These are phyloP conservation scores for Sebastes glaucus DNA, from an alignment of 2,797 vertebrate genomes.

Conservation along the genomic window DNA sequence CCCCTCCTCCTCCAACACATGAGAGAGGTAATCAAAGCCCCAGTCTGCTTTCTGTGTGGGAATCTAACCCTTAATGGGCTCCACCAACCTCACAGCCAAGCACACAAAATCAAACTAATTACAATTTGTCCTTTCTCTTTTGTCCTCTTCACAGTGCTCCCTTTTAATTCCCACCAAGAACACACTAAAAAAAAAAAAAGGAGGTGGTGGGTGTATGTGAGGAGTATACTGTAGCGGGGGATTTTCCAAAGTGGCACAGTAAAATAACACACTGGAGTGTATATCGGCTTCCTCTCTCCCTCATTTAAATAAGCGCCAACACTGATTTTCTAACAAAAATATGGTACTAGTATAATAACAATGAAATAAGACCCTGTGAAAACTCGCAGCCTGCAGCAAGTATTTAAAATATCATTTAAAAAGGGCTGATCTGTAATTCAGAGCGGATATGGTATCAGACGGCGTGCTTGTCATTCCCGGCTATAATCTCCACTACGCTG, in stretches of 20 bases:
- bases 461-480: slow-evolving; percentile 77
- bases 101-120: slow-evolving; percentile 76
- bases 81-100: slow-evolving; percentile 41
- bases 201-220: not conserved
- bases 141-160: slow-evolving; percentile 66
- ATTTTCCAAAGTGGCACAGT: slow-evolving; percentile 77
- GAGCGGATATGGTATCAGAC: slow-evolving; percentile 82
- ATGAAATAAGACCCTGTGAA: slow-evolving; percentile 79
- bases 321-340: slow-evolving; percentile 78
- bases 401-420: slow-evolving; percentile 83
- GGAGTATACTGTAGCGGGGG: slow-evolving; percentile 13
- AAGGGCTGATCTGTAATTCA: slow-evolving; percentile 83
- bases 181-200: slow-evolving; percentile 42
- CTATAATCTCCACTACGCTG: slow-evolving; percentile 77
- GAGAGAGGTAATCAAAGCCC: slow-evolving; percentile 59
- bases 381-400: slow-evolving; percentile 78
- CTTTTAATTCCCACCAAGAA: slow-evolving; percentile 74
- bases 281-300: slow-evolving; percentile 68
- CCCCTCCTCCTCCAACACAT: not conserved
- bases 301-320: slow-evolving; percentile 82
- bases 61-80: slow-evolving; percentile 67
- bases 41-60: slow-evolving; percentile 51
- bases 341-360: slow-evolving; percentile 78
- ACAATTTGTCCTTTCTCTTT: slow-evolving; percentile 77
- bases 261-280: slow-evolving; percentile 74